Evolutionary conservation across 1,140 invertebrate species (phyloP).

Genomic region (Limonius californicus): DNA sequence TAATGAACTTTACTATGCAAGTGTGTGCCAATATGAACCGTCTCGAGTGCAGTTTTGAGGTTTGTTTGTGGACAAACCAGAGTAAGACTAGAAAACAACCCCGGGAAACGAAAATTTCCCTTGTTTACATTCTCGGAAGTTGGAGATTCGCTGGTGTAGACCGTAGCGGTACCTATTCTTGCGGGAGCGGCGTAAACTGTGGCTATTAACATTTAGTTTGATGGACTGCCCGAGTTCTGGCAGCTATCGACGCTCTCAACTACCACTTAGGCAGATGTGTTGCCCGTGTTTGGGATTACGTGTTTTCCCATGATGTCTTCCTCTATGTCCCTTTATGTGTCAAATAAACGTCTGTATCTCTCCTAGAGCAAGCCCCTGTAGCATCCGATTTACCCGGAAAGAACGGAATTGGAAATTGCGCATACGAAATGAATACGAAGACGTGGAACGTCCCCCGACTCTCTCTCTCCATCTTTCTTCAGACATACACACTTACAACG

Average conservation of each 20-base stretch:
- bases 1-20: too few relatives aligned
- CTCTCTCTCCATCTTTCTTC: too few relatives aligned
- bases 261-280: background rate
- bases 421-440: background rate
- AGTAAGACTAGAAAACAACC: background rate
- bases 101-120: background rate
- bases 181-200: background rate
- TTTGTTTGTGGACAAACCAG: background rate
- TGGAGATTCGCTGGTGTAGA: background rate
- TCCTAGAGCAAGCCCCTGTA: background rate
- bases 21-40: background rate
- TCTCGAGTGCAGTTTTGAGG: background rate
- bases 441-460: background rate
- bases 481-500: too few relatives aligned
- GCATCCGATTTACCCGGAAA: background rate
- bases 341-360: background rate
- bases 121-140: background rate
- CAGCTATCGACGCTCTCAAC: background rate
- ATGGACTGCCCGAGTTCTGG: constrained; percentile 1
- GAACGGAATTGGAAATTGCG: background rate
- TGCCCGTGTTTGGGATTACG: constrained; percentile 1
- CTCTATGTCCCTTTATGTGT: constrained; percentile 1
- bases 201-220: background rate
- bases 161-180: background rate
- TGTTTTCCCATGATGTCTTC: constrained; percentile 1